Evolutionary conservation across 2,113 vertebrate genomes (phyloP).

Genomic region (Acanthisitta chloris): DNA sequence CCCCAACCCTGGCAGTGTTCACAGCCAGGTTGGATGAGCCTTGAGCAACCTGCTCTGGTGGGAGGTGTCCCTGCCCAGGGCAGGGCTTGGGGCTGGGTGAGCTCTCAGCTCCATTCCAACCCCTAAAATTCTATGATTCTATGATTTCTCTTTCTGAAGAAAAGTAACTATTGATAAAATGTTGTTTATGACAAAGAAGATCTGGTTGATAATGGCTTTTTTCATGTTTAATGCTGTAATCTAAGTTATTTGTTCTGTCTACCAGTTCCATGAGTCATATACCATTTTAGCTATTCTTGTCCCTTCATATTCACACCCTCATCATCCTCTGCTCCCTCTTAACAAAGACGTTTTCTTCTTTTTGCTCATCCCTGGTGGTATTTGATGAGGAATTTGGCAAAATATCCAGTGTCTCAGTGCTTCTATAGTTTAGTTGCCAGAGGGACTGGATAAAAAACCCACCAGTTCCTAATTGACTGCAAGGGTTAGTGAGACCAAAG

Average conservation of each 20-base stretch:
- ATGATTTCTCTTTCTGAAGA: neutral
- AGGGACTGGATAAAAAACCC: slow-evolving; percentile 76
- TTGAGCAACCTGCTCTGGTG: no score
- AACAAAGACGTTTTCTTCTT: neutral
- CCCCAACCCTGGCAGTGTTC: no score
- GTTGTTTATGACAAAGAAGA: neutral
- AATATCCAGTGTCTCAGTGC: neutral
- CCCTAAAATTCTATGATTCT: no score
- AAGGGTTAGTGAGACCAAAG: slow-evolving; percentile 70
- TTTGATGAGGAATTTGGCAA: slow-evolving; percentile 33
- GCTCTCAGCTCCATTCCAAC: no score
- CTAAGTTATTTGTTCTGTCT: neutral
- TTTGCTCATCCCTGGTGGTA: neutral
- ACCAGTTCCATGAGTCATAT: neutral
- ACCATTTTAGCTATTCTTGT: neutral
- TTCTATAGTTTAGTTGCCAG: slow-evolving; percentile 39
- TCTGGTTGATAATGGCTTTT: neutral
- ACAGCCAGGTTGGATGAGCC: no score
- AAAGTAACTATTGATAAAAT: neutral
- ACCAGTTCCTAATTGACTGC: slow-evolving; percentile 66
- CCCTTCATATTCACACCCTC: neutral
- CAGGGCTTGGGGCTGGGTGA: no score
- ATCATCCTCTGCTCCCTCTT: neutral
- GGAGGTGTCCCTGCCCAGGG: no score
- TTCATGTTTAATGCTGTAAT: neutral